Percentiles rank a stretch among this genome's conserved stretches.
phyloP scores from a whole-genome alignment of 2,113 vertebrate genomes.

The Ctenodactylus gundi region DNA sequence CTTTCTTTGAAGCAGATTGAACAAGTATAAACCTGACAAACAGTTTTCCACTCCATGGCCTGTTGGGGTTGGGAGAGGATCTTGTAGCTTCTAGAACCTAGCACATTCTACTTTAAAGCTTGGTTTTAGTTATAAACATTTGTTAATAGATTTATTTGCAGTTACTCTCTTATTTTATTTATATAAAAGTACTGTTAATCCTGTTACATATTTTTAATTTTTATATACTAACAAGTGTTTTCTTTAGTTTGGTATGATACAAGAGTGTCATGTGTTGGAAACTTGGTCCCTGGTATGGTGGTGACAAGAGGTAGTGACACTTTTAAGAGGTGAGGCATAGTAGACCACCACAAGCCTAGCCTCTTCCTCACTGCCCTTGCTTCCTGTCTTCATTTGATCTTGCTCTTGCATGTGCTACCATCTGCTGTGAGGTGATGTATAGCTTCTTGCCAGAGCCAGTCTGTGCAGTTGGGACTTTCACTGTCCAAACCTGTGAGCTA shows the following conservation, averaged over 20 bases:
- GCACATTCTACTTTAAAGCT: background rate
- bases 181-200: background rate
- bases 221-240: background rate
- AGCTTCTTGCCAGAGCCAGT: background rate
- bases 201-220: background rate
- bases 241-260: background rate
- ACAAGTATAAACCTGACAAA: background rate
- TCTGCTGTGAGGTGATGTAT: background rate
- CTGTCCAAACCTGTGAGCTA: background rate
- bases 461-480: background rate
- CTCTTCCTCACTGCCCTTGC: background rate
- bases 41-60: too few species aligned
- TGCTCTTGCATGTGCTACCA: background rate
- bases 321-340: background rate
- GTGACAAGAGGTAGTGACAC: too few species aligned
- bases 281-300: background rate
- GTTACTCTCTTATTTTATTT: background rate
- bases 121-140: background rate
- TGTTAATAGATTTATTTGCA: background rate
- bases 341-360: background rate
- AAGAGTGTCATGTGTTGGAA: background rate
- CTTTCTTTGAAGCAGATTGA: background rate
- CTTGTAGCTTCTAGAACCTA: background rate
- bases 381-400: background rate
- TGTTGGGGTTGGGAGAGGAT: background rate